phyloP scores from a whole-genome alignment of 2,888 invertebrate genomes.

The Hirudinaria manillensis region DNA sequence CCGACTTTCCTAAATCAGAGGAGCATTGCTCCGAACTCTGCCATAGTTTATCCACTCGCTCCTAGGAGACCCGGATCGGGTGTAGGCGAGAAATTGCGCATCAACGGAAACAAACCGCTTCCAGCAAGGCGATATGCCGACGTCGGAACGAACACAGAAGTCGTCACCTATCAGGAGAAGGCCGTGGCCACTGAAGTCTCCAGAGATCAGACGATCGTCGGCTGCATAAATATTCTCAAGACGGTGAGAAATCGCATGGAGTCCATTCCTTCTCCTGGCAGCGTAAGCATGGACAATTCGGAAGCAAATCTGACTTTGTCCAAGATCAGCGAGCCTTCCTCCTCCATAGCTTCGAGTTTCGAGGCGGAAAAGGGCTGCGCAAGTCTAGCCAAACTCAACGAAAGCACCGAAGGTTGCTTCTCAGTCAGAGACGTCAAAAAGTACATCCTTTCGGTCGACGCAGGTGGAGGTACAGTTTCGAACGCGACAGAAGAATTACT shows the following conservation, averaged over 20 bases:
- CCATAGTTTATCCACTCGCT: conserved; percentile 18
- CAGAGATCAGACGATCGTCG: conserved; percentile 47
- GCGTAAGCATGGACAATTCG: conserved; percentile 1
- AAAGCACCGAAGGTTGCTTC: not conserved
- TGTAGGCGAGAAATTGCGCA: not conserved
- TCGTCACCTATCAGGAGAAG: conserved; percentile 35
- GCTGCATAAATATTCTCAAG: conserved; percentile 50
- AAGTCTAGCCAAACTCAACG: not conserved
- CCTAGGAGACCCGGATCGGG: not conserved
- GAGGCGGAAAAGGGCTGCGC: not conserved
- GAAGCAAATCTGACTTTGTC: not conserved
- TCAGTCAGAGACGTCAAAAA: conserved; percentile 9
- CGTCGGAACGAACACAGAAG: conserved; percentile 37
- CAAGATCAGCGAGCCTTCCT: not conserved
- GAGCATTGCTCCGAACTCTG: not conserved
- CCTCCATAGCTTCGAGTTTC: conserved; percentile 3
- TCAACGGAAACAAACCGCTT: not conserved
- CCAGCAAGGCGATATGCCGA: conserved; percentile 34
- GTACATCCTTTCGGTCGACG: conserved; percentile 9
- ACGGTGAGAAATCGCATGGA: conserved; percentile 48
- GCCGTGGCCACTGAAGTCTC: conserved; percentile 36
- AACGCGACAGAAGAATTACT: not conserved
- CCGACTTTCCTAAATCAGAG: not conserved
- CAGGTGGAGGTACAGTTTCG: not conserved
- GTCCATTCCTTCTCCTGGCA: conserved; percentile 19